These are phyloP conservation scores for Cichlasoma orientale DNA, from an alignment of 2,797 vertebrate genomes.

Conservation along the genomic window DNA sequence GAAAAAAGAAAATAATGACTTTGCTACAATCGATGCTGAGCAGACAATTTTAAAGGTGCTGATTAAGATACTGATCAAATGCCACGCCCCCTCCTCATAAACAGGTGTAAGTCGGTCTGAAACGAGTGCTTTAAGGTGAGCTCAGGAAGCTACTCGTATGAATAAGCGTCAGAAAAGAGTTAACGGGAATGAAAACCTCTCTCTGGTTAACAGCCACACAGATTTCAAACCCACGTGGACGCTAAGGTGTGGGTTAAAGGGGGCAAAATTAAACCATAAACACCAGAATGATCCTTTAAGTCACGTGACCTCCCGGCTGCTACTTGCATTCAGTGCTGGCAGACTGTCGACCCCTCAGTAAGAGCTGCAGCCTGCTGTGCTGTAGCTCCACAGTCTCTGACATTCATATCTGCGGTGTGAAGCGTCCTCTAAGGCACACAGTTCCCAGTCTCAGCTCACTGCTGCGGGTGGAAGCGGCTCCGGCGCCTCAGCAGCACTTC, in stretches of 20 bases:
- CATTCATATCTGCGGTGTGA: slow-evolving; percentile 11
- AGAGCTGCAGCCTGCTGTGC: neutral
- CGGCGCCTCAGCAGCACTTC: slow-evolving; percentile 80
- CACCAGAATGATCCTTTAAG: slow-evolving; percentile 40
- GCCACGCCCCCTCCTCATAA: neutral
- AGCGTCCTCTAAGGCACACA: slow-evolving; percentile 23
- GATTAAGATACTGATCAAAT: neutral
- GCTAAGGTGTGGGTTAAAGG: neutral
- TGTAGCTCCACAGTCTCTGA: neutral
- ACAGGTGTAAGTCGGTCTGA: neutral
- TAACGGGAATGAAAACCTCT: neutral
- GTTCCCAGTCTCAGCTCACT: neutral
- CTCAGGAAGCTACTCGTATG: neutral
- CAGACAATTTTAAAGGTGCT: neutral
- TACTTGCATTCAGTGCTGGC: slow-evolving; percentile 30
- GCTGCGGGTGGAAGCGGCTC: neutral
- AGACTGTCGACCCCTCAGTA: neutral
- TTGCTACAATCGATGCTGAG: no score
- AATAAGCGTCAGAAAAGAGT: neutral
- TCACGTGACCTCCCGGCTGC: slow-evolving; percentile 11
- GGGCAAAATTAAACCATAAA: neutral
- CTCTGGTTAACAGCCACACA: neutral
- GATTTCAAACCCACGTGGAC: no score
- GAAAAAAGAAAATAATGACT: no score
- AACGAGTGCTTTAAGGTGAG: neutral